Evolutionary conservation across 2,797 vertebrate genomes (phyloP).

Genomic region (Cryptoprocta ferox): DNA sequence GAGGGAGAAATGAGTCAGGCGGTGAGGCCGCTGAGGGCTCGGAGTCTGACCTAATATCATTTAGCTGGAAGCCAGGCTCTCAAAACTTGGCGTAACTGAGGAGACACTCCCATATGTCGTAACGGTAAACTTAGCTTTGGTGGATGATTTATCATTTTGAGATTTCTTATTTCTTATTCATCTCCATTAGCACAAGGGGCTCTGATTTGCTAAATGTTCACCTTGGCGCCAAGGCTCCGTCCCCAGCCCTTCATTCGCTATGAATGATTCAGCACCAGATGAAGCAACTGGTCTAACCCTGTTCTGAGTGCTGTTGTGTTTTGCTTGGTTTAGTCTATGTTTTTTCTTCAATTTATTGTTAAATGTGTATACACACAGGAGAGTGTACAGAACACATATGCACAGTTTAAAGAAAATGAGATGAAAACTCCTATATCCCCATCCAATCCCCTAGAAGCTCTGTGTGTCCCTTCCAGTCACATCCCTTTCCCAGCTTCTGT

Average conservation of each 20-base stretch:
- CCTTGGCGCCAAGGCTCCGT: neutral
- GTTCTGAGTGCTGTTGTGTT: neutral
- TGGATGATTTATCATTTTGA: slow-evolving; percentile 38
- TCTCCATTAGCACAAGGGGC: slow-evolving; percentile 29
- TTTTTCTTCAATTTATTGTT: neutral
- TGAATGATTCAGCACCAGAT: neutral
- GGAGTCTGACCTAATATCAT: neutral
- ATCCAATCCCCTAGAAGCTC: neutral
- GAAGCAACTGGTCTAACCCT: neutral
- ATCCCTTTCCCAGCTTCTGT: neutral
- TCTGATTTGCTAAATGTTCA: slow-evolving; percentile 3
- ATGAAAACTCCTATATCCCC: neutral
- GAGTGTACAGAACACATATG: neutral
- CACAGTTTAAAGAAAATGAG: neutral
- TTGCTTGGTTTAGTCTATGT: neutral
- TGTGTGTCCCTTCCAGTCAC: neutral
- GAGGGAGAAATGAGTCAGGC: neutral
- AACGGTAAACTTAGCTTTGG: neutral
- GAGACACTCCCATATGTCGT: neutral
- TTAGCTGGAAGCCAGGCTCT: neutral
- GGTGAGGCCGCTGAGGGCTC: neutral
- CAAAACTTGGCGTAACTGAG: slow-evolving; percentile 12
- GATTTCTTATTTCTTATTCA: slow-evolving; percentile 63
- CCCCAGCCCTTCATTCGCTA: neutral
- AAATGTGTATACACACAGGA: neutral